phyloP scores from a whole-genome alignment of 2,113 vertebrate species.

The Henicopernis longicauda region DNA sequence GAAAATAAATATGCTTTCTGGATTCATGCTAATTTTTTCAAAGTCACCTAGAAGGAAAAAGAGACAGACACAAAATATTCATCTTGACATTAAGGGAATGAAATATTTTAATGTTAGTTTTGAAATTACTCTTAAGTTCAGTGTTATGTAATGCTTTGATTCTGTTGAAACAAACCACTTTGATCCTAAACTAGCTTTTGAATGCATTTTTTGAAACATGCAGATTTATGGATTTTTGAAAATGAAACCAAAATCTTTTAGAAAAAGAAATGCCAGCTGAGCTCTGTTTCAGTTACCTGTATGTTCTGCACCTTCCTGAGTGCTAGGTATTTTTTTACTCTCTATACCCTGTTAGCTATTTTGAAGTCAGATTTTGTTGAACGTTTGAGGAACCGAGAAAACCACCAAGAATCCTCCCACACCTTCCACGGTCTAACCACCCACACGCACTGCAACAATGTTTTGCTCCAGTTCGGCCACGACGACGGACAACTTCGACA shows the following conservation, averaged over 20 bases:
- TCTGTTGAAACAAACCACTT: background rate
- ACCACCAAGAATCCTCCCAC: fast-evolving
- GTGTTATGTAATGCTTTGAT: background rate
- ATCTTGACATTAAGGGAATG: background rate
- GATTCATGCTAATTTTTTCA: background rate
- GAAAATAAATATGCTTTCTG: background rate
- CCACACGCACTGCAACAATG: fast-evolving
- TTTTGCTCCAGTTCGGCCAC: background rate
- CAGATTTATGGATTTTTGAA: background rate
- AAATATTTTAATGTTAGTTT: background rate
- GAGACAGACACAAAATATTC: background rate
- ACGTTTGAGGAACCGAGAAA: background rate
- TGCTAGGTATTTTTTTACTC: background rate
- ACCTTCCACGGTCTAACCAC: fast-evolving
- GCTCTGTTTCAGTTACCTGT: background rate
- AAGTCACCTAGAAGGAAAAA: background rate
- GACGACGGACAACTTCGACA: fast-evolving
- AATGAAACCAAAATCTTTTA: background rate
- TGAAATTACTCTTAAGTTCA: background rate
- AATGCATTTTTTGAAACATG: background rate
- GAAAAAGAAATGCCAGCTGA: background rate
- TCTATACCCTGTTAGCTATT: fast-evolving
- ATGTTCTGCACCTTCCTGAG: background rate
- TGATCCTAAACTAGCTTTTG: background rate
- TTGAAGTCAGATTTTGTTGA: background rate